Conservation (phyloP, 2,797 vertebrate species). For the Liparis tanakae region DNA sequence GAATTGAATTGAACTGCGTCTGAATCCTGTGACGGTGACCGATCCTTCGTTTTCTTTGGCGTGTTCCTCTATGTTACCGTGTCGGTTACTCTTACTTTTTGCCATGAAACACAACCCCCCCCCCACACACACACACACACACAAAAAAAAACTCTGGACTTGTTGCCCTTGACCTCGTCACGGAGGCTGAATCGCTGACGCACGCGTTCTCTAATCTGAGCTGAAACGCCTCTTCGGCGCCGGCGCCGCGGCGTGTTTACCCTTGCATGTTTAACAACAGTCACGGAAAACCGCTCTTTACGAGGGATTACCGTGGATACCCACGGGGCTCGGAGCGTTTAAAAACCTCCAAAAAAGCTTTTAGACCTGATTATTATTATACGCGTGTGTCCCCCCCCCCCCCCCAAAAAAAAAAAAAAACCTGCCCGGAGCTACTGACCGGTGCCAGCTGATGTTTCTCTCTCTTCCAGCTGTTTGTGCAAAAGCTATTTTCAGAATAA, state of each 20-base stretch:
- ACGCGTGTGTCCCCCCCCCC: slow-evolving; percentile 66
- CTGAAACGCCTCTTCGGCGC: slow-evolving; percentile 2
- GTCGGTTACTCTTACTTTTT: background rate
- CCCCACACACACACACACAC: too few relatives aligned
- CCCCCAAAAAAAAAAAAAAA: too few relatives aligned
- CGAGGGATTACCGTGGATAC: slow-evolving; percentile 72
- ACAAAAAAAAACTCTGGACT: background rate
- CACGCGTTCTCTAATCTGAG: slow-evolving; percentile 31
- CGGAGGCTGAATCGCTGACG: slow-evolving; percentile 25
- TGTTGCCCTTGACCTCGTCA: background rate
- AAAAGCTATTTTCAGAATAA: slow-evolving; percentile 79
- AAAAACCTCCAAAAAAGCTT: slow-evolving; percentile 67
- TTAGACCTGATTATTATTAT: slow-evolving; percentile 73
- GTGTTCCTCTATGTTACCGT: background rate
- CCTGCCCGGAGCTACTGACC: slow-evolving; percentile 73
- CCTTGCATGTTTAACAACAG: slow-evolving; percentile 66
- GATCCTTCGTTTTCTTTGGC: background rate
- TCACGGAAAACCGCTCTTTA: slow-evolving; percentile 68
- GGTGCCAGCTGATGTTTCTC: slow-evolving; percentile 73
- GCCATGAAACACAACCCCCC: too few relatives aligned
- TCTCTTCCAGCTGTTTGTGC: slow-evolving; percentile 76
- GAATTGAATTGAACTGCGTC: background rate
- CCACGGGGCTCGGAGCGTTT: slow-evolving; percentile 59
- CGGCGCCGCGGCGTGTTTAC: slow-evolving; percentile 40
- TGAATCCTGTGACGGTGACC: background rate